Percentiles rank a stretch among this genome's conserved stretches.
These are phyloP conservation scores for Glossosoma conforme DNA, from an alignment of 1,140 invertebrate genomes.

Conservation along the genomic window DNA sequence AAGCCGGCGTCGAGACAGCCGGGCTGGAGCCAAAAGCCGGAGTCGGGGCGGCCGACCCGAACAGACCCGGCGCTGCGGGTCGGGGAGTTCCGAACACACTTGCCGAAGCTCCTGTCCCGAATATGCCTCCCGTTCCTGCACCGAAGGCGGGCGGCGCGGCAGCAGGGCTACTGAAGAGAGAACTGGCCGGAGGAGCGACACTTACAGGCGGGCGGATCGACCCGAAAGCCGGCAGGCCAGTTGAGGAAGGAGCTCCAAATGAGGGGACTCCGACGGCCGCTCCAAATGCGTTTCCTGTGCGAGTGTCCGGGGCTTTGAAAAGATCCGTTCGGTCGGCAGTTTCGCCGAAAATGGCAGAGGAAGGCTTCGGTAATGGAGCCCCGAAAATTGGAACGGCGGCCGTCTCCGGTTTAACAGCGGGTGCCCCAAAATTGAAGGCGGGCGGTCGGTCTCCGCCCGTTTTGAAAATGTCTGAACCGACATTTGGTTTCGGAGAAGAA, in stretches of 20 bases:
- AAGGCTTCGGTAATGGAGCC: neutral
- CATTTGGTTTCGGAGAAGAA: too few relatives aligned
- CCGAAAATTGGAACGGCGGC: neutral
- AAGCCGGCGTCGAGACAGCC: slow-evolving; percentile 19
- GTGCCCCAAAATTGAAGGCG: slow-evolving; percentile 8
- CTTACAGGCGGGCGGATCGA: slow-evolving; percentile 1
- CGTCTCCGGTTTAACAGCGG: neutral
- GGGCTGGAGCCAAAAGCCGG: slow-evolving; percentile 9
- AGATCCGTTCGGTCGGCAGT: too few relatives aligned
- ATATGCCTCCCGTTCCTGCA: neutral
- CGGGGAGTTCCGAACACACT: neutral
- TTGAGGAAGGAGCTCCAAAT: neutral
- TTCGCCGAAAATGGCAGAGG: slow-evolving; percentile 6
- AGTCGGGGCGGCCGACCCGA: slow-evolving; percentile 10
- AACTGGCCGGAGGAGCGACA: slow-evolving; percentile 1
- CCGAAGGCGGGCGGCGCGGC: slow-evolving; percentile 3
- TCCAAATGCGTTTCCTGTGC: neutral
- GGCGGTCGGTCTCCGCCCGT: too few relatives aligned
- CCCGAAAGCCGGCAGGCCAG: neutral
- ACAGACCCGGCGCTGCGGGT: neutral
- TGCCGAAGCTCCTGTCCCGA: neutral
- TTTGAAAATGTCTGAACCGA: too few relatives aligned
- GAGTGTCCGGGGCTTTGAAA: neutral
- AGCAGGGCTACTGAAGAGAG: slow-evolving; percentile 8
- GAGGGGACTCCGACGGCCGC: too few relatives aligned